A percentile compares a stretch with the other conserved stretches of the same genome.
phyloP scores from a whole-genome alignment of 2,797 vertebrate genomes.

The Chelonia mydas region DNA sequence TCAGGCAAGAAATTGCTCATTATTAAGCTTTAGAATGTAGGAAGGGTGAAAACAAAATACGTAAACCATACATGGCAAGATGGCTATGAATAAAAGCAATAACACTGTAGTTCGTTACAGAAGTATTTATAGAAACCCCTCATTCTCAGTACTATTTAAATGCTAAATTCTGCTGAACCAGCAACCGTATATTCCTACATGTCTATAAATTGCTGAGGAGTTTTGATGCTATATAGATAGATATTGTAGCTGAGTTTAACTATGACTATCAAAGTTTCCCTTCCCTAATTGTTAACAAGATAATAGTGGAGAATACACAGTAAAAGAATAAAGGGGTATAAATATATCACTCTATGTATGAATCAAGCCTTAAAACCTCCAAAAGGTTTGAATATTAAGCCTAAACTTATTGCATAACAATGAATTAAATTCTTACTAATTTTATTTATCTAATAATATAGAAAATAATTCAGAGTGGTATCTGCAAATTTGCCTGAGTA shows the following conservation, averaged over 20 bases:
- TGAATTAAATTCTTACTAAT: too few species aligned
- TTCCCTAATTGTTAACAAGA: background rate
- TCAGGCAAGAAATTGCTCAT: too few species aligned
- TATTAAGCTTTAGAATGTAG: background rate
- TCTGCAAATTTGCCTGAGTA: too few species aligned
- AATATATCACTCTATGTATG: too few species aligned
- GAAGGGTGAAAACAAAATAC: background rate
- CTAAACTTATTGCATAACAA: too few species aligned
- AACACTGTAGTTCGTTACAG: background rate
- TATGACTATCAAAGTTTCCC: background rate
- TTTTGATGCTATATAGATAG: background rate
- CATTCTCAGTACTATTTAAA: background rate
- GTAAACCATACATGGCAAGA: background rate
- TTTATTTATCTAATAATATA: too few species aligned
- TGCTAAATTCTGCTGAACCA: background rate
- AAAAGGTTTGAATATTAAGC: too few species aligned
- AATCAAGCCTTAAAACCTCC: too few species aligned
- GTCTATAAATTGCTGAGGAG: background rate
- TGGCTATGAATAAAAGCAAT: background rate
- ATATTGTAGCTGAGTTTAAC: background rate
- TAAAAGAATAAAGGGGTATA: too few species aligned
- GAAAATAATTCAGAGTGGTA: too few species aligned
- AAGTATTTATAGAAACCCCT: background rate
- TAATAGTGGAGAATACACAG: too few species aligned
- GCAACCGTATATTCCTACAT: background rate